These are phyloP conservation scores for Lumbricus terrestris DNA, from an alignment of 2,888 invertebrate species.

Conservation along the genomic window DNA sequence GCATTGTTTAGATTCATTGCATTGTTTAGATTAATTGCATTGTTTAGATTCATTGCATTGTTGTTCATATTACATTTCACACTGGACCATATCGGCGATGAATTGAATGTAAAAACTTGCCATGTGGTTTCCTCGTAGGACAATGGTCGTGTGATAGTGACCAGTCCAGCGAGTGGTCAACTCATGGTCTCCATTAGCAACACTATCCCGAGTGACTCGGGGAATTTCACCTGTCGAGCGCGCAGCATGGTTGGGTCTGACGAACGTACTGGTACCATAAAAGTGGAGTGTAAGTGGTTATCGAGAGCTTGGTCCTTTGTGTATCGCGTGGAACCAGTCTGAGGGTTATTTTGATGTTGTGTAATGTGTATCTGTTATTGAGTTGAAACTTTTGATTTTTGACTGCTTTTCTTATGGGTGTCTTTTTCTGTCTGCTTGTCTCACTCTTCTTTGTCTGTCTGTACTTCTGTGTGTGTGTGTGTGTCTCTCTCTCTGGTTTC, in stretches of 20 bases:
- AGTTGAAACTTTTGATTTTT: background rate
- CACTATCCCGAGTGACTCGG: background rate
- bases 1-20: too few species aligned
- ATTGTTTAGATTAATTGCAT: too few species aligned
- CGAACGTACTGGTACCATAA: background rate
- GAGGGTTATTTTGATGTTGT: background rate
- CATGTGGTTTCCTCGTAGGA: background rate
- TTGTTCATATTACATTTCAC: background rate
- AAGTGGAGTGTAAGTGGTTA: background rate
- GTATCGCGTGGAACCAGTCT: background rate
- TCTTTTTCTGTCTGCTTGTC: background rate
- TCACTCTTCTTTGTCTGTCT: background rate
- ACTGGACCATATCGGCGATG: background rate
- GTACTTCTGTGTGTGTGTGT: background rate
- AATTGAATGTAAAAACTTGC: background rate
- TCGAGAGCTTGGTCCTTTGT: background rate
- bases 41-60: too few species aligned
- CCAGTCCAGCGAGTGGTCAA: background rate
- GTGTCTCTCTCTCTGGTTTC: background rate
- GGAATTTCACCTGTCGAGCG: background rate
- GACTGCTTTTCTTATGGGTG: background rate
- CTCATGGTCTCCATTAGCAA: background rate
- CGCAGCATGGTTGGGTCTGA: background rate
- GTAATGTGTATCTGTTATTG: background rate
- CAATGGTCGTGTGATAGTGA: constrained; percentile 3